phyloP scores from a whole-genome alignment of 1,140 invertebrate genomes.

The Gryllus bimaculatus region DNA sequence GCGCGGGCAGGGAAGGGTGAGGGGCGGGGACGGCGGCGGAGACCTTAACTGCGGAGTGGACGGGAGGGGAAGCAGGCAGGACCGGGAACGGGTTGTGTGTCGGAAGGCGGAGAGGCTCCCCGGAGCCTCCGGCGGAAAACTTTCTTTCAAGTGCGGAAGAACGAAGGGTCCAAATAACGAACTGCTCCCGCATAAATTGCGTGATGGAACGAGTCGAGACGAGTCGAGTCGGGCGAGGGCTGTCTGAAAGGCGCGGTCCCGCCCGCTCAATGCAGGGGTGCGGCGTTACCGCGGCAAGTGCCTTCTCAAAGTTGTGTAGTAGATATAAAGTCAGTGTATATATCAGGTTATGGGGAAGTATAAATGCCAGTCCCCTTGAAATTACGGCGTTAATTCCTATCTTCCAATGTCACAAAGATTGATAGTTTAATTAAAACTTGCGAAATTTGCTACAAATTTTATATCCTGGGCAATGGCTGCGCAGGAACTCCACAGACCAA shows the following conservation, averaged over 20 bases:
- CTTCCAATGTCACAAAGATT: slow-evolving; percentile 4
- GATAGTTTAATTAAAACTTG: slow-evolving; percentile 6
- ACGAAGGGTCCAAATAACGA: background rate
- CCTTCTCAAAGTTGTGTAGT: background rate
- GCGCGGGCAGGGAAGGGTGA: too few relatives aligned
- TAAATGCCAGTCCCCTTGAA: background rate
- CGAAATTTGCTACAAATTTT: slow-evolving; percentile 1
- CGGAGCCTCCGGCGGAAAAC: background rate
- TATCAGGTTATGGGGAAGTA: slow-evolving; percentile 4
- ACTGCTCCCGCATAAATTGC: slow-evolving; percentile 3
- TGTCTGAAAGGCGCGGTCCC: background rate
- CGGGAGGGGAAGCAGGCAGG: too few relatives aligned
- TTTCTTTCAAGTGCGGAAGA: background rate
- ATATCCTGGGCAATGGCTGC: background rate
- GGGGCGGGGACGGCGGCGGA: too few relatives aligned
- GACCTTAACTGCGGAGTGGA: too few relatives aligned
- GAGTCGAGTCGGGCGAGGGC: too few relatives aligned
- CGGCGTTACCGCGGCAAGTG: background rate
- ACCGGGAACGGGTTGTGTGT: too few relatives aligned
- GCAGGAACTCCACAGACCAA: background rate
- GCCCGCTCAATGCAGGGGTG: background rate
- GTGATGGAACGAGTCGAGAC: background rate
- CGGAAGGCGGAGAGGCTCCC: background rate
- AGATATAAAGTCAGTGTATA: background rate
- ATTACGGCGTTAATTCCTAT: slow-evolving; percentile 4